Percentiles rank a stretch among this genome's conserved stretches.
Conservation (phyloP, 2,888 invertebrate genomes). For the Exocentrus adspersus region DNA sequence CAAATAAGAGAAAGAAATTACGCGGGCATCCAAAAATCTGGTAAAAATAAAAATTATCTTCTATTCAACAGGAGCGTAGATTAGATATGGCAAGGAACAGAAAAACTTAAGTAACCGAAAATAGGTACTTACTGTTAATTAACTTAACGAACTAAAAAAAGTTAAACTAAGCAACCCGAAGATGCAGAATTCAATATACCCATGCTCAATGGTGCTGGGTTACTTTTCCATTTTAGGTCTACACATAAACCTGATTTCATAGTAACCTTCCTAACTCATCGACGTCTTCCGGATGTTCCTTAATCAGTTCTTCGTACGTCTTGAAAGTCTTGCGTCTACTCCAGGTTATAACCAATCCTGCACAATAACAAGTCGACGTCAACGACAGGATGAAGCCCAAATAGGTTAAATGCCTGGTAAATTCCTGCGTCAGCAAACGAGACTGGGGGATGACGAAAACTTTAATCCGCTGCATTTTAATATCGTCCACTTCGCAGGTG, state of each 20-base stretch:
- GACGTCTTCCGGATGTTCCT: conserved; percentile 40
- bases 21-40: no score
- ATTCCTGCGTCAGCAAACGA: conserved; percentile 66
- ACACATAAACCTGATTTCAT: conserved; percentile 28
- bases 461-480: conserved; percentile 66
- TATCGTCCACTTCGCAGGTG: conserved; percentile 73
- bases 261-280: conserved; percentile 23
- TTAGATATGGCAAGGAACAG: no score
- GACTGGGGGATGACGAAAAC: conserved; percentile 66
- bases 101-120: no score
- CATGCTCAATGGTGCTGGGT: no score
- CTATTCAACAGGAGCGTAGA: no score
- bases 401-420: conserved; percentile 69
- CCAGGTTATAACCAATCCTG: conserved; percentile 68
- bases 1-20: no score
- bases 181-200: no score
- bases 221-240: no score
- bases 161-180: no score
- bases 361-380: conserved; percentile 68
- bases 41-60: no score
- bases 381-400: conserved; percentile 68
- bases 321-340: conserved; percentile 63
- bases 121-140: no score
- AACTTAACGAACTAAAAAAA: no score
- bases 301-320: conserved; percentile 53